Conservation (phyloP, 2,113 vertebrate species). For the Callocephalon fimbriatum region DNA sequence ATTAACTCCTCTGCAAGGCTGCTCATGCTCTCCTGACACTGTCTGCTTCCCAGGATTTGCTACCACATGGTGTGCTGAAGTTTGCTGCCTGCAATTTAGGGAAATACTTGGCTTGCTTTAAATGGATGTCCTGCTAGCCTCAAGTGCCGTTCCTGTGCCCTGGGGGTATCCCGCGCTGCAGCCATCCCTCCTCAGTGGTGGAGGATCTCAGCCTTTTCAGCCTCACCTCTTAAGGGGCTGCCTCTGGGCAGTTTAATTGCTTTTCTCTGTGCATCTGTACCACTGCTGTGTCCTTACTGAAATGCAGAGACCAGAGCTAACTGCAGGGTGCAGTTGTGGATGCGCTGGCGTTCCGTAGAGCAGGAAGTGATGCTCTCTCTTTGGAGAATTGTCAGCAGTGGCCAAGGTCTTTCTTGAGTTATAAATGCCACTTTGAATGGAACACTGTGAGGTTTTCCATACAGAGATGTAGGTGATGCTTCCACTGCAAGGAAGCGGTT, state of each 20-base stretch:
- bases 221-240: not conserved
- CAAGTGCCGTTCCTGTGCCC: not conserved
- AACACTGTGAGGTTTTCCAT: not conserved
- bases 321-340: not conserved
- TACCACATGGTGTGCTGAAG: rapidly evolving
- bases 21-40: rapidly evolving
- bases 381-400: not conserved
- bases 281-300: not conserved
- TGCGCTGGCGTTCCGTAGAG: not conserved
- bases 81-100: not conserved
- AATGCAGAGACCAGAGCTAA: not conserved
- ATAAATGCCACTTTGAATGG: not conserved
- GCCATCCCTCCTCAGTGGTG: not conserved
- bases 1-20: not conserved
- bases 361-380: not conserved
- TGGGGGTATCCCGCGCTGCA: not conserved
- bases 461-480: not conserved
- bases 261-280: not conserved
- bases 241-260: not conserved
- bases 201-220: not conserved
- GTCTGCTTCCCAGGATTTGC: not conserved
- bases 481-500: not conserved
- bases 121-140: not conserved
- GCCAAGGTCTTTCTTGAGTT: not conserved
- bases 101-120: not conserved